These are phyloP conservation scores for Chiroxiphia lanceolata DNA, from an alignment of 2,797 vertebrate genomes.

Conservation along the genomic window DNA sequence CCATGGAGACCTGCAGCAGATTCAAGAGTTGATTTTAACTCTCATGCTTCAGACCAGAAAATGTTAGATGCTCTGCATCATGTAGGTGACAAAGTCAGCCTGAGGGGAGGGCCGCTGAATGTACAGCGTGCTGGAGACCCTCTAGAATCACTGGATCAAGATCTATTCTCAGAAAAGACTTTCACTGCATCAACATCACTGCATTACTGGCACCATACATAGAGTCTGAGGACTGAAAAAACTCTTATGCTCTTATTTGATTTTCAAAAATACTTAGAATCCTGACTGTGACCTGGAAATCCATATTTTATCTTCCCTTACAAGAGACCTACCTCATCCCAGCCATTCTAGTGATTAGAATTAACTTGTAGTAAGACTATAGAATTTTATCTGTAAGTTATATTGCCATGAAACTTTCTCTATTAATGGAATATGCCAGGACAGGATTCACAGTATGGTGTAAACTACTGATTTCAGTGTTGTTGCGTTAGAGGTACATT, in stretches of 20 bases:
- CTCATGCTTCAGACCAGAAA: background rate
- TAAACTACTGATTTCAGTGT: background rate
- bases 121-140: background rate
- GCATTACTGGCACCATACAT: background rate
- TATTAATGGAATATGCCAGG: background rate
- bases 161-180: background rate
- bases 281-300: background rate
- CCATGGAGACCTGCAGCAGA: constrained; percentile 69
- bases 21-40: constrained; percentile 15
- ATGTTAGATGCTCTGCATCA: background rate
- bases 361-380: background rate
- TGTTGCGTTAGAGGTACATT: background rate
- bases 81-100: background rate
- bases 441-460: background rate
- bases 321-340: background rate
- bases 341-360: background rate
- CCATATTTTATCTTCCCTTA: background rate
- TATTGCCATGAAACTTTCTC: background rate
- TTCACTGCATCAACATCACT: background rate
- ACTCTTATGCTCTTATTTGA: background rate
- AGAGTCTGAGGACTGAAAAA: background rate
- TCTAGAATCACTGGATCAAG: background rate
- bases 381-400: background rate
- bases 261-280: background rate
- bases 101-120: background rate